phyloP scores from a whole-genome alignment of 2,113 vertebrate genomes.

The Tachuris rubrigastra region DNA sequence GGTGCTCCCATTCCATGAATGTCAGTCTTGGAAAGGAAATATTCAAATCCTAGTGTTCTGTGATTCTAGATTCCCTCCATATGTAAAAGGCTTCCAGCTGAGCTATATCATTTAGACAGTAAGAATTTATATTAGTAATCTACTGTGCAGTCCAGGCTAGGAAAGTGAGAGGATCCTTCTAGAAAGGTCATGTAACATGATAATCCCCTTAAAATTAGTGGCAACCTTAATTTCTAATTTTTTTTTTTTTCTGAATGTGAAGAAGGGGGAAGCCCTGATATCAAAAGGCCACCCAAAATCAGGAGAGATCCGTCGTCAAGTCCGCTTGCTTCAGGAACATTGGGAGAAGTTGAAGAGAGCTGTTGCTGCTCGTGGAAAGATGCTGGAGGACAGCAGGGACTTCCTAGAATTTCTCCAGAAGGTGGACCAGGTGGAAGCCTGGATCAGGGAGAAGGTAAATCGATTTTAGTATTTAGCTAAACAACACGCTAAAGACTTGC shows the following conservation, averaged over 20 bases:
- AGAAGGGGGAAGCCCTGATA: conserved; percentile 81
- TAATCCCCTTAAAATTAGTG: background rate
- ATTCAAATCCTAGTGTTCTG: background rate
- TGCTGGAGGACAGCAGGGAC: conserved; percentile 81
- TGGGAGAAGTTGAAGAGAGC: conserved; percentile 83
- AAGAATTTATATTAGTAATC: background rate
- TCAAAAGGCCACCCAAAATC: conserved; percentile 68
- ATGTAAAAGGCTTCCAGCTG: background rate
- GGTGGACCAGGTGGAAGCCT: conserved; percentile 86
- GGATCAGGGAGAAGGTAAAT: conserved; percentile 88
- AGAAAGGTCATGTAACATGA: background rate
- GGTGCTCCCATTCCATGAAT: background rate
- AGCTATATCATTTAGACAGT: background rate
- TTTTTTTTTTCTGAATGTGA: background rate
- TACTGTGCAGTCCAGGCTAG: background rate
- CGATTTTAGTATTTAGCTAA: background rate
- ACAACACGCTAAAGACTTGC: background rate
- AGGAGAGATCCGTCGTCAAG: conserved; percentile 69
- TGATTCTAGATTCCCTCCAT: background rate
- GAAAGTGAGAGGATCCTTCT: background rate
- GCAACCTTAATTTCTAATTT: background rate
- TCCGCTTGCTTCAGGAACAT: conserved; percentile 65
- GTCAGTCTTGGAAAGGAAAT: background rate
- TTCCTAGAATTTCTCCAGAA: conserved; percentile 89
- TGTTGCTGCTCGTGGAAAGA: conserved; percentile 74